A percentile compares a stretch with the other conserved stretches of the same genome.
Evolutionary conservation across 2,113 vertebrate genomes (phyloP).

Genomic region (Odocoileus virginianus): DNA sequence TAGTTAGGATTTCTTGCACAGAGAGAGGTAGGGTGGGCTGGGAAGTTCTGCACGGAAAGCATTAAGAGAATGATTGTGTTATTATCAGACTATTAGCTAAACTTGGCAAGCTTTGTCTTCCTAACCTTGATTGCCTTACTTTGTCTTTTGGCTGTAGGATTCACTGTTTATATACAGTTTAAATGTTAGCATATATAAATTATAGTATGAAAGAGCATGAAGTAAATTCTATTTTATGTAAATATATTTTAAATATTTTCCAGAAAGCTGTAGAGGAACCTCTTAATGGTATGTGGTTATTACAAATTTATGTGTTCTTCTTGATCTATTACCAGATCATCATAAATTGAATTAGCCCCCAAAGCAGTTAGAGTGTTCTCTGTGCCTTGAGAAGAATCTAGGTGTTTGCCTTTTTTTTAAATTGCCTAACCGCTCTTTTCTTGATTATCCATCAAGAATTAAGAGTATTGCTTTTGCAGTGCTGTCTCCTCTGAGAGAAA

Average conservation of each 20-base stretch:
- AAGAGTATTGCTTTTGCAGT: not conserved
- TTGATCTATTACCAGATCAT: constrained; percentile 33
- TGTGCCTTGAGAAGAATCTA: not conserved
- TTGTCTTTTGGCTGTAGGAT: constrained; percentile 69
- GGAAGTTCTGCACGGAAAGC: constrained; percentile 48
- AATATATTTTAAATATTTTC: constrained; percentile 86
- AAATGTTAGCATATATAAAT: constrained; percentile 78
- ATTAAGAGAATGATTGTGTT: constrained; percentile 41
- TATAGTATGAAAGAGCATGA: constrained; percentile 77
- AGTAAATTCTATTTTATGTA: constrained; percentile 72
- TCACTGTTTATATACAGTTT: constrained; percentile 73
- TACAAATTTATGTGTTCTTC: constrained; percentile 69
- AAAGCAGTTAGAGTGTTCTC: not conserved
- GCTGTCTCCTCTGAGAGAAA: constrained; percentile 23
- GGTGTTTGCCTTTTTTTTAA: not conserved
- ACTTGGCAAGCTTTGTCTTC: constrained; percentile 52
- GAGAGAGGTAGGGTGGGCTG: not conserved
- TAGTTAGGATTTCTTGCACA: constrained; percentile 26
- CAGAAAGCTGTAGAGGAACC: constrained; percentile 88
- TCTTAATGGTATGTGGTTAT: constrained; percentile 86
- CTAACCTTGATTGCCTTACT: constrained; percentile 66
- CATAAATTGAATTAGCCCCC: not conserved
- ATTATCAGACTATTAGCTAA: constrained; percentile 38
- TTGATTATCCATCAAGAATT: constrained; percentile 39
- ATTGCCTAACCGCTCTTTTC: not conserved